Conservation (phyloP, 2,113 vertebrate genomes). For the Chiloscyllium plagiosum region DNA sequence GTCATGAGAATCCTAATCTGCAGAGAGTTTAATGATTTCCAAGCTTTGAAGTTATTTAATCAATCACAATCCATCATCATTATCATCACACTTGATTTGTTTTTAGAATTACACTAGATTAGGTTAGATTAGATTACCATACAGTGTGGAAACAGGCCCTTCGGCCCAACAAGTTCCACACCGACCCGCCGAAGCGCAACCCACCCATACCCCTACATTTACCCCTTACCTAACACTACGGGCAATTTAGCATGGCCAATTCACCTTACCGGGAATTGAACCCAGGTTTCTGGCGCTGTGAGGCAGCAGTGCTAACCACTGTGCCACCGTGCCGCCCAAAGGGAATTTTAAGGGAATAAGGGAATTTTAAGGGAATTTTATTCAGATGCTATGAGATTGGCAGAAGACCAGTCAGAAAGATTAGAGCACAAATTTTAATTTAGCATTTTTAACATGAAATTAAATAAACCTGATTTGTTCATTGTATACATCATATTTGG, state of each 20-base stretch:
- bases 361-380: conserved; percentile 19
- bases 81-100: not conserved
- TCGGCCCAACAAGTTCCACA: too few species aligned
- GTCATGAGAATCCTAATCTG: not conserved
- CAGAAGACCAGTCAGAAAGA: not conserved
- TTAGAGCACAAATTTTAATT: not conserved
- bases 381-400: not conserved
- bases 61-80: not conserved
- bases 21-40: not conserved
- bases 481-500: not conserved
- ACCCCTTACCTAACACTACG: too few species aligned
- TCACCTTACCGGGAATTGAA: too few species aligned
- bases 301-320: too few species aligned
- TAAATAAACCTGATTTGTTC: not conserved
- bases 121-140: too few species aligned
- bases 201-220: too few species aligned
- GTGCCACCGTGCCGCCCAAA: too few species aligned
- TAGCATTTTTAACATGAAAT: not conserved
- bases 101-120: not conserved
- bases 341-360: too few species aligned
- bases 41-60: not conserved
- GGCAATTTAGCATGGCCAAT: too few species aligned
- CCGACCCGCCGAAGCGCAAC: too few species aligned
- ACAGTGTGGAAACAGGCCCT: too few species aligned
- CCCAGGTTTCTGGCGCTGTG: too few species aligned